phyloP scores from a whole-genome alignment of 2,888 invertebrate species.

The Chymomyza caudatula region DNA sequence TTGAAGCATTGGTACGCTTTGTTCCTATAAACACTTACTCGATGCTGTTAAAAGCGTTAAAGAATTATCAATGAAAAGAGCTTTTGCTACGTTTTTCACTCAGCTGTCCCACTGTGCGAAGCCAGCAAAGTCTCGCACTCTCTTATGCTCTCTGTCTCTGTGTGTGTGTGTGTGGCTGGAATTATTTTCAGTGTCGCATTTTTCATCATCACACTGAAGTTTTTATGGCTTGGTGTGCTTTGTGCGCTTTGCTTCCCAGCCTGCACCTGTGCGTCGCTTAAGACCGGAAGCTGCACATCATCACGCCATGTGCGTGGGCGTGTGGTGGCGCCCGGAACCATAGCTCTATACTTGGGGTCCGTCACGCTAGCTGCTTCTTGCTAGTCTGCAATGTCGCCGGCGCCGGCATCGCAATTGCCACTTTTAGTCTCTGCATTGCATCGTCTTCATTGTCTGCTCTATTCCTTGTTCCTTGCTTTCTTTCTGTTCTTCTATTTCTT shows the following conservation, averaged over 20 bases:
- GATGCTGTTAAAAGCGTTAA: no score
- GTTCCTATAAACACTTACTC: no score
- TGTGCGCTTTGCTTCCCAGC: constrained; percentile 15
- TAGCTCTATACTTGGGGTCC: constrained; percentile 1
- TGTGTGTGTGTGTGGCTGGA: constrained; percentile 51
- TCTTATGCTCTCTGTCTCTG: constrained; percentile 17
- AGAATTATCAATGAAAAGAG: no score
- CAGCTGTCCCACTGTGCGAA: not conserved
- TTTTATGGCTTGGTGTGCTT: constrained; percentile 54
- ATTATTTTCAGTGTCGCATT: constrained; percentile 75
- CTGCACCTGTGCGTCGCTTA: constrained; percentile 70
- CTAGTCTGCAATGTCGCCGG: constrained; percentile 26
- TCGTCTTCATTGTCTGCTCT: constrained; percentile 59
- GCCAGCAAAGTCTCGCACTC: constrained; percentile 15
- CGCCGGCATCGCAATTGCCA: constrained; percentile 53
- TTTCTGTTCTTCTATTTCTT: constrained; percentile 6
- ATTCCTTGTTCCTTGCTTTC: constrained; percentile 24
- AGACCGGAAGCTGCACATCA: constrained; percentile 69
- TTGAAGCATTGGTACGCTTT: no score
- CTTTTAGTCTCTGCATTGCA: constrained; percentile 54
- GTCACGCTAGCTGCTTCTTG: constrained; percentile 44
- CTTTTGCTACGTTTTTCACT: not conserved
- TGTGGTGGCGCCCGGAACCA: not conserved
- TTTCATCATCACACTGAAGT: constrained; percentile 70
- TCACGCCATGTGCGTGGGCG: constrained; percentile 45